Evolutionary conservation across 2,113 vertebrate genomes (phyloP), one percentile per base, ranked within the genome.

Genomic region (Bungarus multicinctus): DNA sequence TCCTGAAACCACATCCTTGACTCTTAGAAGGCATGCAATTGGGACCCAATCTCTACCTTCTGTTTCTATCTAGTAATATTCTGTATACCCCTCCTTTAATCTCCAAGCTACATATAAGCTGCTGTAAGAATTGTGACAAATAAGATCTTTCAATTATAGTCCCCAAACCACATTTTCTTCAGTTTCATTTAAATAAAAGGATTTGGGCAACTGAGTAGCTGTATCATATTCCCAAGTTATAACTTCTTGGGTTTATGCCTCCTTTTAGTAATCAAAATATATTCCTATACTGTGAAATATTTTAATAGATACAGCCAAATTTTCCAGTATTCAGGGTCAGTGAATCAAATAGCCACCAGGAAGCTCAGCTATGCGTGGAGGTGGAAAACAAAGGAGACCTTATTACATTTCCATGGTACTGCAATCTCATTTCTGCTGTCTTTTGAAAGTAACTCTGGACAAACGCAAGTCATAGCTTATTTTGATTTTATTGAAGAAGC

Each of bases 1-100:
- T 93, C 92, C 92, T 90, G 92, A 93, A 93, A 93, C 55, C 89
- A 93, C 92, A 90, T 93, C 89, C 92, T 90, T 93, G 81, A 34
- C 92, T 93, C 86, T 93, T 90, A 90, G 74, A 89, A 90, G 55
- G 54, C 45, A 87, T 90, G 81, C 57, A 86, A 34, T 90, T 87
- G 81, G 86, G 54, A 55, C 92, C 89, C 74, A 90, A 47, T 57
- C 81, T 93, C 92, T 87, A 89, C 92, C 92, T 90, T 90, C 92
- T 90, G 89, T 90, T 93, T 93, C 81, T 57, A 90, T 64, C 88
- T 81, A 87, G 89, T 64, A 45, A 90, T 89, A 85, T 90, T 93
- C 90, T 39, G 81, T 47, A 64, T 90, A 34, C 54, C 81, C 55
- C 86, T 93, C n/a, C 74, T 60, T 93, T 93, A 93, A 90, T 93